These are phyloP conservation scores for Phaethornis superciliosus DNA, from an alignment of 2,113 vertebrate genomes.

Conservation along the genomic window DNA sequence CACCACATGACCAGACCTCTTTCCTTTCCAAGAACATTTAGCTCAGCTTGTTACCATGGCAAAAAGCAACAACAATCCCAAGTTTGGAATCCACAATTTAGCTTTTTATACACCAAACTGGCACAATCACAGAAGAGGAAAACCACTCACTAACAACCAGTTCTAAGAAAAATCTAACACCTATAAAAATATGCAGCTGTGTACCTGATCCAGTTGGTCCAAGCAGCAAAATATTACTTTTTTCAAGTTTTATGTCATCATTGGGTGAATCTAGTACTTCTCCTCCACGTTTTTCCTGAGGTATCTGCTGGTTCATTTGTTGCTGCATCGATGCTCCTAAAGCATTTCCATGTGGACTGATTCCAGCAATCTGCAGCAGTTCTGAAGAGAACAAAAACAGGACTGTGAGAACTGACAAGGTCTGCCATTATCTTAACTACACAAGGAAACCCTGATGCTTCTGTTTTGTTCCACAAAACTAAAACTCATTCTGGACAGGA, in stretches of 20 bases:
- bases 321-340: conserved; percentile 96
- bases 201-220: conserved; percentile 97
- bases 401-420: not conserved
- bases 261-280: conserved; percentile 92
- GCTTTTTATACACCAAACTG: not conserved
- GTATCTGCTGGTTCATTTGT: conserved; percentile 90
- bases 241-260: conserved; percentile 96
- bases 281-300: conserved; percentile 92
- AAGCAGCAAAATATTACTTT: conserved; percentile 97
- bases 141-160: not conserved
- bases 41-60: not conserved
- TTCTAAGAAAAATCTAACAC: not conserved
- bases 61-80: not conserved
- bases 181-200: not conserved
- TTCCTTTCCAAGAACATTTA: not conserved
- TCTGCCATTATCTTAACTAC: not conserved
- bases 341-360: conserved; percentile 94
- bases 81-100: not conserved
- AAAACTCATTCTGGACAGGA: not conserved
- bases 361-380: conserved; percentile 96
- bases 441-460: not conserved
- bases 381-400: conserved; percentile 75
- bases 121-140: not conserved
- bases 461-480: not conserved
- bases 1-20: not conserved